Evolutionary conservation across 2,113 vertebrate genomes (phyloP), one percentile per base, ranked within the genome.

Genomic region (Notarius quadriscutis): DNA sequence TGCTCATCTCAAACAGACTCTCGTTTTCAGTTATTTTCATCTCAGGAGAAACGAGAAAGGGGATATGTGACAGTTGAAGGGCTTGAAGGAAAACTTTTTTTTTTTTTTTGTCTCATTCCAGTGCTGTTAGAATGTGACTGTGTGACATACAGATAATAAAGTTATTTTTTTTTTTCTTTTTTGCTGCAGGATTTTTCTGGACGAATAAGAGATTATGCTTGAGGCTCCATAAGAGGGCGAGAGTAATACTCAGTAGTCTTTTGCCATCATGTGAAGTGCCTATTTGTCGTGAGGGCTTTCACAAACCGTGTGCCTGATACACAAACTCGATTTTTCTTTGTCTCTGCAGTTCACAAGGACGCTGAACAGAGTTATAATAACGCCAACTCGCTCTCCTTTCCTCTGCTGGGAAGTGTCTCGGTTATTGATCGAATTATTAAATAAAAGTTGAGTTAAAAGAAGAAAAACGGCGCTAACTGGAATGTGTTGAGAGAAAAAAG

Each of bases 61-160:
- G 86, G 75, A 88, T 88, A 87, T 90, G 57, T 84, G 83, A 87
- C 84, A 81, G 58, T 11, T 20, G 53, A 90, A 88, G 15, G 27
- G 20, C 18, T 12, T 5, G 2, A 3, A 50, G 53, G 7, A 53
- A 53, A 53, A 53, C 53, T 11, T 9, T 84, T 84, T 69, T n/a
- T 11, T 9, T 84, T 84, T 58, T 83, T 57, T 87, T 71, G 72
- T 80, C 81, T 84, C 62, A 87, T 92, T 90, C 87, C 87, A 87
- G 79, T 85, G 62, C 81, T 79, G 63, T 90, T 75, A 82, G 65
- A n/a, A 84, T 89, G 89, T 87, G 67, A 85, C 85, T 83, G 72
- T 85, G 67, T 79, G 86, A 85, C 81, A 80, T 60, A 63, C 30
- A 87, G 41, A 41, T 41, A 41, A 41, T 41, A 41, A 41, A 4